Conservation (phyloP, 2,113 vertebrate genomes). For the Nycticryphes semicollaris region DNA sequence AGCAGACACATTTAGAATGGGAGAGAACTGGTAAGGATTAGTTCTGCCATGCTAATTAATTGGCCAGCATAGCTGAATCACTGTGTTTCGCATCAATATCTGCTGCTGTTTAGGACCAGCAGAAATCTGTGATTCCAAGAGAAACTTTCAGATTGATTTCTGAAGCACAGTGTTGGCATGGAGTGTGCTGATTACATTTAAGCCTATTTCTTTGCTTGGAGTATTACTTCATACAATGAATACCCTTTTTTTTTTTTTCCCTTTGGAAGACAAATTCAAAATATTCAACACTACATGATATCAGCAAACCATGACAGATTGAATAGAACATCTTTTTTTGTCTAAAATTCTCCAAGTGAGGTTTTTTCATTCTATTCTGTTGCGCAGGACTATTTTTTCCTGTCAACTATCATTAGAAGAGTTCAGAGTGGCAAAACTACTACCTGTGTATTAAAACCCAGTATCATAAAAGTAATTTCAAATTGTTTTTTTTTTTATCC, state of each 20-base stretch:
- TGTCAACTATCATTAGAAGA: neutral
- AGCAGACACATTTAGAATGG: neutral
- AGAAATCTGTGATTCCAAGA: neutral
- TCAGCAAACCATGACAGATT: neutral
- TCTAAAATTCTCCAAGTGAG: neutral
- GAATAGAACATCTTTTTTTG: neutral
- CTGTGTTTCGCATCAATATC: neutral
- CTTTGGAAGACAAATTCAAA: neutral
- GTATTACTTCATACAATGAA: neutral
- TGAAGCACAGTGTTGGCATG: neutral
- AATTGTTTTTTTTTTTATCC: neutral
- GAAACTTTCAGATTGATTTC: neutral
- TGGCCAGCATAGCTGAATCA: neutral
- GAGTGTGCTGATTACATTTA: neutral
- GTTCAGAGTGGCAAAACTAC: neutral
- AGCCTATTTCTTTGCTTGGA: neutral
- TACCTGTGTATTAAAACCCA: neutral
- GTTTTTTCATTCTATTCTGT: neutral
- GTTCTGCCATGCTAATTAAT: neutral
- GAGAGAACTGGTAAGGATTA: neutral
- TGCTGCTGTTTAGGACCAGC: neutral
- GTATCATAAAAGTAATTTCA: neutral
- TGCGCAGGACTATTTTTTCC: neutral
- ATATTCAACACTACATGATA: neutral
- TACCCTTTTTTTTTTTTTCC: neutral